Conservation (phyloP, 2,797 vertebrate genomes). For the Poeciliopsis infans region DNA sequence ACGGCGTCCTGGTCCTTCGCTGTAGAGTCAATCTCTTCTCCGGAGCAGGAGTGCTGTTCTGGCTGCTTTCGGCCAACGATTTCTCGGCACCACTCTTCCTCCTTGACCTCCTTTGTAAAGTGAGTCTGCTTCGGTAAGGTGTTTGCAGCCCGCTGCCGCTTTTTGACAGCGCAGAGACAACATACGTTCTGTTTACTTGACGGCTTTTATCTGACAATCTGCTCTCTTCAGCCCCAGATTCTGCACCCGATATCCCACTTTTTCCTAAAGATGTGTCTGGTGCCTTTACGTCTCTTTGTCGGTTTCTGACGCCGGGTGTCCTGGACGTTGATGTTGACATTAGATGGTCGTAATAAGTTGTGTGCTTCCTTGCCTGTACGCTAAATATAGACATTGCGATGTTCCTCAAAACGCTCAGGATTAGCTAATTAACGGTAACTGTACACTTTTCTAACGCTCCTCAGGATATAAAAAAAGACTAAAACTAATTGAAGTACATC, state of each 20-base stretch:
- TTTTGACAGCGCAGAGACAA: slow-evolving; percentile 80
- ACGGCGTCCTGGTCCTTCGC: slow-evolving; percentile 73
- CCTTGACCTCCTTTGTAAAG: slow-evolving; percentile 82
- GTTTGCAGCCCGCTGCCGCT: slow-evolving; percentile 51
- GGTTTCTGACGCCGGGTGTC: slow-evolving; percentile 40
- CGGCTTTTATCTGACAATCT: slow-evolving; percentile 61
- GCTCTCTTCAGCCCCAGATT: slow-evolving; percentile 49
- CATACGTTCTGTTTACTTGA: slow-evolving; percentile 83
- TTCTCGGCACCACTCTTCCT: slow-evolving; percentile 72
- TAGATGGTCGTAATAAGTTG: slow-evolving; percentile 69
- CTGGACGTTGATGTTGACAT: slow-evolving; percentile 44
- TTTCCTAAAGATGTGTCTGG: slow-evolving; percentile 12
- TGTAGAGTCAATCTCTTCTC: slow-evolving; percentile 81
- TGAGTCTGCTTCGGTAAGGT: slow-evolving; percentile 65
- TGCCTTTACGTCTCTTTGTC: slow-evolving; percentile 25
- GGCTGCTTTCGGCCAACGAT: slow-evolving; percentile 47
- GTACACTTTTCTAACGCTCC: neutral
- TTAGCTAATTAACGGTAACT: neutral
- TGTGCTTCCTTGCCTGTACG: slow-evolving; percentile 68
- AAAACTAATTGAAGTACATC: neutral
- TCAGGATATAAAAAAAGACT: neutral
- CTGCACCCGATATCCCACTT: slow-evolving; percentile 20
- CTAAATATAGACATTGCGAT: slow-evolving; percentile 72
- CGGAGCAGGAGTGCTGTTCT: slow-evolving; percentile 44
- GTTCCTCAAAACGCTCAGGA: slow-evolving; percentile 7